These are phyloP conservation scores for Chiloscyllium plagiosum DNA, from an alignment of 2,113 vertebrate species.

Conservation along the genomic window DNA sequence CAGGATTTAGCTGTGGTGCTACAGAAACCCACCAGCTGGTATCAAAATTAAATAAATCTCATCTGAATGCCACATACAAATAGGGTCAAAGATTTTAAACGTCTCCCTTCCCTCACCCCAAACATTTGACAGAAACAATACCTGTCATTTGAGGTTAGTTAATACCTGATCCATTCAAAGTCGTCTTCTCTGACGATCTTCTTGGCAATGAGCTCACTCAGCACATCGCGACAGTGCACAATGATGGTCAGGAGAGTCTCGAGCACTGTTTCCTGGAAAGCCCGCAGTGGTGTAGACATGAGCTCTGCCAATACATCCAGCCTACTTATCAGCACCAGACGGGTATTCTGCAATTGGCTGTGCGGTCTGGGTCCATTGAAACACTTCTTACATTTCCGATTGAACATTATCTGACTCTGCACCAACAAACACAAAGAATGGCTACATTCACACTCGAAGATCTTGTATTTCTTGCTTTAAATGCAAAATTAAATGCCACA, in stretches of 20 bases:
- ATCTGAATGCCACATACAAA: not conserved
- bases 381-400: conserved; percentile 47
- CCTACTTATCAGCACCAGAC: conserved; percentile 25
- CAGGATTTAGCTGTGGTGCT: not conserved
- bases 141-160: not conserved
- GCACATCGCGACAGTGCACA: conserved; percentile 52
- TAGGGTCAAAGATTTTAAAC: not conserved
- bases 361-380: conserved; percentile 44
- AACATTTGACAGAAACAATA: not conserved
- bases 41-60: not conserved
- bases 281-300: conserved; percentile 32
- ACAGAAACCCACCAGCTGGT: not conserved
- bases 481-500: not conserved
- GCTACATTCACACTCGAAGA: not conserved
- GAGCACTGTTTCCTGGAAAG: conserved; percentile 45
- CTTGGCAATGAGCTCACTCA: conserved; percentile 45
- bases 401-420: conserved; percentile 60
- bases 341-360: conserved; percentile 42
- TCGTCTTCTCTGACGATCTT: conserved; percentile 45
- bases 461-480: not conserved
- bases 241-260: conserved; percentile 48
- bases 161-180: conserved; percentile 60
- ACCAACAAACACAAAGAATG: conserved; percentile 37
- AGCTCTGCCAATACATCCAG: conserved; percentile 45
- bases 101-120: no score